Evolutionary conservation across 2,113 vertebrate species (phyloP).

Genomic region (Jacana jacana): DNA sequence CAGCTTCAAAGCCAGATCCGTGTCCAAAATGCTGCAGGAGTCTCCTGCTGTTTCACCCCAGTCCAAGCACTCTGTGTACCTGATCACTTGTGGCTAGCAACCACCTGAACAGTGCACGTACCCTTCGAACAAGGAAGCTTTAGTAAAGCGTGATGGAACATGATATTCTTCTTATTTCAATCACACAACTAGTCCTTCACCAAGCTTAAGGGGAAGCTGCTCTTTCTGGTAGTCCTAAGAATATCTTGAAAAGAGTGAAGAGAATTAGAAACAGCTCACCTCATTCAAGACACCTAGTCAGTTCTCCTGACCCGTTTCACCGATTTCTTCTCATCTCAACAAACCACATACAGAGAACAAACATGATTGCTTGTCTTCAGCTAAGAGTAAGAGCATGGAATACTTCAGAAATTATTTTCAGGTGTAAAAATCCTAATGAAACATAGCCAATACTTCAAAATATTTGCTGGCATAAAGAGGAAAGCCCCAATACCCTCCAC

Average conservation of each 20-base stretch:
- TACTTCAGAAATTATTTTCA: neutral
- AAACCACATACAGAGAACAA: neutral
- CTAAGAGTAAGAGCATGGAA: neutral
- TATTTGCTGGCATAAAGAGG: neutral
- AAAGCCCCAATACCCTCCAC: neutral
- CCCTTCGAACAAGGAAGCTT: neutral
- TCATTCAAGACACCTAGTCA: neutral
- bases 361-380: neutral
- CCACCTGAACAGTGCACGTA: neutral
- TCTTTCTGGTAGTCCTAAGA: neutral
- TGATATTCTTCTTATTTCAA: neutral
- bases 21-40: neutral
- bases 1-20: neutral
- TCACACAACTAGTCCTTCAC: neutral
- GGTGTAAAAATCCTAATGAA: neutral
- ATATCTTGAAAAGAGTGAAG: neutral
- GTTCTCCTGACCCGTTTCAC: neutral
- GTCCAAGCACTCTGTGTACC: fast-evolving
- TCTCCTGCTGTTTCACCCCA: neutral
- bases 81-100: fast-evolving
- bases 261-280: neutral
- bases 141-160: neutral
- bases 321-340: neutral
- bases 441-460: neutral
- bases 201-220: neutral